These are phyloP conservation scores for Caenorhabditis sp. DNA, from an alignment of 2,888 invertebrate species.

Conservation along the genomic window DNA sequence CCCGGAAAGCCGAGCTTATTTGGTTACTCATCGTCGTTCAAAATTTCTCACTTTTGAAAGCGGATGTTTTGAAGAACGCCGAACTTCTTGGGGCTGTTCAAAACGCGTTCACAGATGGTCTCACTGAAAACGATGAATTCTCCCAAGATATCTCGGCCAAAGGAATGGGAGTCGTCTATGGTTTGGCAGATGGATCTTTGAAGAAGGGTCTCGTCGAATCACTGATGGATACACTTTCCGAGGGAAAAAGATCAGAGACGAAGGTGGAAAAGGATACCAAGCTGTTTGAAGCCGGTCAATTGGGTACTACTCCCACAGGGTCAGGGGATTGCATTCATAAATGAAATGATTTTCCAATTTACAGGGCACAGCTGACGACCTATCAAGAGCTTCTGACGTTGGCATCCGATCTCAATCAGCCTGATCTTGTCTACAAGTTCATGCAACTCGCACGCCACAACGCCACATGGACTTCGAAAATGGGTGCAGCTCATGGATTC, in stretches of 20 bases:
- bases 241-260: constrained; percentile 84
- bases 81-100: constrained; percentile 63
- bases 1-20: constrained; percentile 72
- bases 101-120: constrained; percentile 74
- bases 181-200: constrained; percentile 89
- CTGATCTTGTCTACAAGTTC: constrained; percentile 95
- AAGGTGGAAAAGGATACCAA: constrained; percentile 89
- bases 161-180: constrained; percentile 92
- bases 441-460: constrained; percentile 97
- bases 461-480: constrained; percentile 94
- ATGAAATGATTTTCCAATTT: not conserved
- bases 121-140: constrained; percentile 86
- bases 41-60: constrained; percentile 32
- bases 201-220: constrained; percentile 88
- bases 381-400: constrained; percentile 95
- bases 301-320: constrained; percentile 93
- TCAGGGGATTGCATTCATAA: constrained; percentile 84
- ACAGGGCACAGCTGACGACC: constrained; percentile 86
- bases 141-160: constrained; percentile 91
- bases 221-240: constrained; percentile 90
- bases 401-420: constrained; percentile 95
- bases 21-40: constrained; percentile 74
- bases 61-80: constrained; percentile 22
- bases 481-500: constrained; percentile 95
- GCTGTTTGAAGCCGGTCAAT: constrained; percentile 92